A percentile compares a stretch with the other conserved stretches of the same genome.
These are phyloP conservation scores for Eclectus roratus DNA, from an alignment of 2,113 vertebrate species.

Conservation along the genomic window DNA sequence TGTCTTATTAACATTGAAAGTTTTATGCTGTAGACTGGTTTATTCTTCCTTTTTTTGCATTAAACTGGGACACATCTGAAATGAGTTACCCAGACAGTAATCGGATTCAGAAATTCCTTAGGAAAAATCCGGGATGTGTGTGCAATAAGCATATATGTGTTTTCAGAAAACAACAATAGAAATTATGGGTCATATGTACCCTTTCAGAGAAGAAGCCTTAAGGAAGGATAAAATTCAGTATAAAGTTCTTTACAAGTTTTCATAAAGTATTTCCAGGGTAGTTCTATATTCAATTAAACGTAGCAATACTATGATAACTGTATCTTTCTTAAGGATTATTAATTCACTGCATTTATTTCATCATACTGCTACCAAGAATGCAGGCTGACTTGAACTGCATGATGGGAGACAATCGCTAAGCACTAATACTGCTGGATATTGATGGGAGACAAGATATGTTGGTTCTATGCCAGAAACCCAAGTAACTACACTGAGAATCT, in stretches of 20 bases:
- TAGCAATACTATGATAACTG: background rate
- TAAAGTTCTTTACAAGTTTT: background rate
- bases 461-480: background rate
- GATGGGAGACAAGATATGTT: background rate
- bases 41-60: background rate
- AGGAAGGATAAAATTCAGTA: background rate
- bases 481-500: background rate
- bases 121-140: background rate
- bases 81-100: background rate
- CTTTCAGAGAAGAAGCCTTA: background rate
- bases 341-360: background rate
- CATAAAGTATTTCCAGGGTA: background rate
- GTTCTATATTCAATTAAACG: background rate
- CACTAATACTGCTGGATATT: background rate
- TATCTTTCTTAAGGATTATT: background rate
- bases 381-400: background rate
- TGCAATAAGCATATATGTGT: background rate
- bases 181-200: background rate
- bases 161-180: background rate
- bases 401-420: background rate
- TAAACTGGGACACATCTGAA: conserved; percentile 31
- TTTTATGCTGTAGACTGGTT: background rate
- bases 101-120: conserved; percentile 12
- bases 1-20: background rate
- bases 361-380: background rate